These are phyloP conservation scores for Bufotes viridis DNA, from an alignment of 2,797 vertebrate genomes.

Conservation along the genomic window DNA sequence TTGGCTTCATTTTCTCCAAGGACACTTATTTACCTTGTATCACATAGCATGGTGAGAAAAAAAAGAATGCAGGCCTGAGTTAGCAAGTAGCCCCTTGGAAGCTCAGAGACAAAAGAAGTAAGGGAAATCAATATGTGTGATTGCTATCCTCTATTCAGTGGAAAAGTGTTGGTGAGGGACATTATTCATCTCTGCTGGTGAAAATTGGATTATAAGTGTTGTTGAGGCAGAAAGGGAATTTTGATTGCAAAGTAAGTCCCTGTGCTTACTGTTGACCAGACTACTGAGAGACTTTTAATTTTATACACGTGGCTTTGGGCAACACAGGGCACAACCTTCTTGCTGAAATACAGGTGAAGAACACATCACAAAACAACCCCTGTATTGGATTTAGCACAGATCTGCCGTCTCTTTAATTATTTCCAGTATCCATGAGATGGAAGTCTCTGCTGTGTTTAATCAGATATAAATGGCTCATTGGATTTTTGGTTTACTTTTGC, in stretches of 20 bases:
- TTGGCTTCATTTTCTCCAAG: slow-evolving; percentile 18
- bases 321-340: slow-evolving; percentile 44
- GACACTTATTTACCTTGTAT: slow-evolving; percentile 51
- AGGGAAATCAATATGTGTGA: slow-evolving; percentile 67
- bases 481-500: slow-evolving; percentile 51
- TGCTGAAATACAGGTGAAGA: slow-evolving; percentile 31
- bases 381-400: slow-evolving; percentile 51
- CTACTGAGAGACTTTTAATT: slow-evolving; percentile 51
- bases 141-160: slow-evolving; percentile 65
- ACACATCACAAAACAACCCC: slow-evolving; percentile 40
- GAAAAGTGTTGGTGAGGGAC: slow-evolving; percentile 64
- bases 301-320: slow-evolving; percentile 48
- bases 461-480: slow-evolving; percentile 57
- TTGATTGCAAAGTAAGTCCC: slow-evolving; percentile 48
- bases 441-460: slow-evolving; percentile 52
- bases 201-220: slow-evolving; percentile 66
- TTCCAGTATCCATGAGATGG: slow-evolving; percentile 42
- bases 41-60: slow-evolving; percentile 14
- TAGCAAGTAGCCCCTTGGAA: slow-evolving; percentile 44
- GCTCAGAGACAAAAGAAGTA: slow-evolving; percentile 43
- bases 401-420: slow-evolving; percentile 57
- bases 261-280: slow-evolving; percentile 56
- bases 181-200: slow-evolving; percentile 65
- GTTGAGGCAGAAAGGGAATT: slow-evolving; percentile 66
- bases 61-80: slow-evolving; percentile 53